These are phyloP conservation scores for Anniella stebbinsi DNA, from an alignment of 2,797 vertebrate genomes.

Conservation along the genomic window DNA sequence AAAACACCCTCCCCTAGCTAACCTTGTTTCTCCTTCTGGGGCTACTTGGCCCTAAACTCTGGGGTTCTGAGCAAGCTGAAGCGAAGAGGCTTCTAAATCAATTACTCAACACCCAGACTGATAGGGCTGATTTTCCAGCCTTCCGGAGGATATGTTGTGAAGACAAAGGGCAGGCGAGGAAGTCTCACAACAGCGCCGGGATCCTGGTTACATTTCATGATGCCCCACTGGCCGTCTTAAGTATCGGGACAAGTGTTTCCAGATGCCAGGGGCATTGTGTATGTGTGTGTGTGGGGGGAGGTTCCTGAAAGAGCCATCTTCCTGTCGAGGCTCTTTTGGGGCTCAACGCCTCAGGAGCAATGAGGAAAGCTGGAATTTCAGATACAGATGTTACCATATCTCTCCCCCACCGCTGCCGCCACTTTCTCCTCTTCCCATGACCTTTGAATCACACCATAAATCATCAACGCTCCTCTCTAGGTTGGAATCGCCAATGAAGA, in stretches of 20 bases:
- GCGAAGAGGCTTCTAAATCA: not conserved
- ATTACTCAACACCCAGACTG: too few relatives aligned
- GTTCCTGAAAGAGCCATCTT: slow-evolving; percentile 26
- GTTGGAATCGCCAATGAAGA: slow-evolving; percentile 17
- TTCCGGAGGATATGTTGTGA: rapidly evolving
- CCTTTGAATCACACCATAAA: slow-evolving; percentile 57
- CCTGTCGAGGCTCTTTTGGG: slow-evolving; percentile 52
- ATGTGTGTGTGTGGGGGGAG: too few relatives aligned
- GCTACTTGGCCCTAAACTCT: not conserved
- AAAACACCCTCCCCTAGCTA: too few relatives aligned
- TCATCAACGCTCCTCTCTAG: slow-evolving; percentile 53
- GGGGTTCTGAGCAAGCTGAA: too few relatives aligned
- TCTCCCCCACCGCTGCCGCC: not conserved
- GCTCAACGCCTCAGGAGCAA: slow-evolving; percentile 32
- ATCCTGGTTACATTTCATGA: slow-evolving; percentile 37
- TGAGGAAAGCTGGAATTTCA: slow-evolving; percentile 41
- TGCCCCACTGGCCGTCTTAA: not conserved
- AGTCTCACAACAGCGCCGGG: not conserved
- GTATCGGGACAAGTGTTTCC: slow-evolving; percentile 53
- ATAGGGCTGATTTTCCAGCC: rapidly evolving
- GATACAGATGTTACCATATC: slow-evolving; percentile 59
- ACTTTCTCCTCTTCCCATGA: slow-evolving; percentile 34
- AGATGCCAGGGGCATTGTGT: slow-evolving; percentile 56
- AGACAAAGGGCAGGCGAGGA: not conserved
- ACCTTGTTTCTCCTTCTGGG: not conserved